Base-by-base conservation (phyloP, 2,113 vertebrate genomes). In the Rostratula benghalensis region DNA sequence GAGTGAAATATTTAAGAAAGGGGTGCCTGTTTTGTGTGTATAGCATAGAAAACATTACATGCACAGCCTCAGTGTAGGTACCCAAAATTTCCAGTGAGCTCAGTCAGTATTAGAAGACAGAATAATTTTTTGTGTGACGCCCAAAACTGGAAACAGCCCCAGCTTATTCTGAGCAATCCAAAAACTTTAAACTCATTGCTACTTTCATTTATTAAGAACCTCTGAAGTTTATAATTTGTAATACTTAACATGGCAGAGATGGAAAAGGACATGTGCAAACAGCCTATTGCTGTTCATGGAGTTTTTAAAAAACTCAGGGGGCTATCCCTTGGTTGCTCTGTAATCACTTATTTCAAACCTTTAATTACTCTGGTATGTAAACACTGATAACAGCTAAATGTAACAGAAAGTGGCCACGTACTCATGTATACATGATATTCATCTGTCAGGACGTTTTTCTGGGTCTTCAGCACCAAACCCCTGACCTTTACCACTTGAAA, bases 331-430 rank as follows among this genome's bases (percentile, higher is more conserved):
- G 30, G 13, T 35, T 80, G 27, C 23, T 83, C 25, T 59, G 39
- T n/a, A 83, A 92, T 93, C 48, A n/a, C 20, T 35, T 88, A 53
- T 80, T 95, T 86, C 46, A 94, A 94, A 79, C 17, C 24, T 89
- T 78, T 60, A 86, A 89, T 90, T 95, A 70, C 30, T 75, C 76
- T 84, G 79, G 23, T 71, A 78, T 75, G 83, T 82, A 96, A 95
- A 82, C 92, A 68, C 64, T 18, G 27, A 78, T 89, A 95, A 71
- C 80, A 90, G 56, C 27, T 87, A 78, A 93, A 83, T 87, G 57
- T 31, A 86, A 75, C 18, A 56, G 50, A 77, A 88, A 90, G n/a
- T 93, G 41, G 12, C 31, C 37, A 48, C 51, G 27, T 92, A 68
- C n/a, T 65, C 45, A 64, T 48, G 37, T 50, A 39, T 87, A 64